Evolutionary conservation across 2,113 vertebrate species (phyloP), one percentile per base, ranked within the genome.

Genomic region (Hucho hucho): DNA sequence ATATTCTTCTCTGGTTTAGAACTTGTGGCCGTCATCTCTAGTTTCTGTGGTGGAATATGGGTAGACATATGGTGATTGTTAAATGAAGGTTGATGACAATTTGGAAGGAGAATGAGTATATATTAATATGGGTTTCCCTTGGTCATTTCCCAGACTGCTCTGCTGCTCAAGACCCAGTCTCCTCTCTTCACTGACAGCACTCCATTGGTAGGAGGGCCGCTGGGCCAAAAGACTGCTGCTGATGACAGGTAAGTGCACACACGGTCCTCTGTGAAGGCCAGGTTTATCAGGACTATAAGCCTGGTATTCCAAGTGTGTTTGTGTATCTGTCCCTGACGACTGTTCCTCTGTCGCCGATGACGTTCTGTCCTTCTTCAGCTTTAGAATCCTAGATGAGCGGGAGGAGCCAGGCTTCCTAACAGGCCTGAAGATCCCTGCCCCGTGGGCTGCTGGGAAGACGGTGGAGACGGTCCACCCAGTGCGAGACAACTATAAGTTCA

Each of bases 401-500:
- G 98, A 98, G 75, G 98, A 99, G 72, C 96, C 98, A 24, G 98
- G 98, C 63, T 99, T 99, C 85, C 93, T 99, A 68, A 98, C 97
- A 1, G 97, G 97, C 47, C 91, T 99, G 83, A 99, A 98, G 90
- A 99, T 99, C 81, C 98, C 98, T 71, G 97, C 97, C 83, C 98
- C 98, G 0, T 99, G 98, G 98, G 98, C 98, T 81, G 97, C 97
- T 69, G 98, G 98, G 73, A 98, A 99, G 87, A 99, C 97, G 0
- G 97, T 99, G 70, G 98, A 99, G 90, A 99, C 97, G 0, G 95
- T 97, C 18, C 98, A 99, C 76, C 98, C 98, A 0, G 98, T 99
- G 77, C 94, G 97, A 88, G 98, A 99, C 91, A 99, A 99, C 84
- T 99, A 98, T 81, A 99, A 99, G 69, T 99, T 99, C 89, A 99